These are phyloP conservation scores for Diogma glabrata DNA, from an alignment of 2,888 invertebrate species.

Conservation along the genomic window DNA sequence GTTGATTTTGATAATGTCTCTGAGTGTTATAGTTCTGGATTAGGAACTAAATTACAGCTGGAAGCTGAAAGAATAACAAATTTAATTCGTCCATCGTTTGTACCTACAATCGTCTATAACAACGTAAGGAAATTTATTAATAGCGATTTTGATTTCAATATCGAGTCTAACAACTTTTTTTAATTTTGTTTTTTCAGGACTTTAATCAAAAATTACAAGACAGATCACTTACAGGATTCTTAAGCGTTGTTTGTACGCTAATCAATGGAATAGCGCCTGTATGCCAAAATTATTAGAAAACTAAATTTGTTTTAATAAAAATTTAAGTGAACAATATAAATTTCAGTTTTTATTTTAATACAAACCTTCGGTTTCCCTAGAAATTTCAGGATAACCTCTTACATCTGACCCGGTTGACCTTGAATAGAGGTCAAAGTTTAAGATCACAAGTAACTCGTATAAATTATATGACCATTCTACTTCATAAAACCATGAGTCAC, in stretches of 20 bases:
- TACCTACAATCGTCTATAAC: slow-evolving; percentile 42
- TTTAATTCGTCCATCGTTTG: slow-evolving; percentile 32
- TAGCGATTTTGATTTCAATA: not conserved
- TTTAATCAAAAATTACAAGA: slow-evolving; percentile 37
- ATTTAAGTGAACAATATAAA: too few species aligned
- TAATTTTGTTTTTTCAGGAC: slow-evolving; percentile 25
- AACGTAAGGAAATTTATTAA: slow-evolving; percentile 30
- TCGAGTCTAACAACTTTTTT: not conserved
- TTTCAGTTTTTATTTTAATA: too few species aligned
- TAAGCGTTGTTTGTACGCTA: slow-evolving; percentile 33
- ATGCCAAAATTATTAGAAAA: too few species aligned
- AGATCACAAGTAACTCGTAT: too few species aligned
- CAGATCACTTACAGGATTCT: slow-evolving; percentile 34
- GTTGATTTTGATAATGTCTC: slow-evolving; percentile 31
- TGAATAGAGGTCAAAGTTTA: too few species aligned
- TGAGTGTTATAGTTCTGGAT: slow-evolving; percentile 33
- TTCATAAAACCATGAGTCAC: too few species aligned
- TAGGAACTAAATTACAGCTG: slow-evolving; percentile 38
- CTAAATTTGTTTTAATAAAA: too few species aligned
- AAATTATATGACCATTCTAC: too few species aligned
- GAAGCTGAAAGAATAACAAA: slow-evolving; percentile 38
- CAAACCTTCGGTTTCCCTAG: too few species aligned
- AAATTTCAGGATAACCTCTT: too few species aligned
- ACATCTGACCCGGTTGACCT: too few species aligned
- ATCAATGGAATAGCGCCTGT: slow-evolving; percentile 12